phyloP scores from a whole-genome alignment of 2,113 vertebrate species.

The Myocastor coypus region DNA sequence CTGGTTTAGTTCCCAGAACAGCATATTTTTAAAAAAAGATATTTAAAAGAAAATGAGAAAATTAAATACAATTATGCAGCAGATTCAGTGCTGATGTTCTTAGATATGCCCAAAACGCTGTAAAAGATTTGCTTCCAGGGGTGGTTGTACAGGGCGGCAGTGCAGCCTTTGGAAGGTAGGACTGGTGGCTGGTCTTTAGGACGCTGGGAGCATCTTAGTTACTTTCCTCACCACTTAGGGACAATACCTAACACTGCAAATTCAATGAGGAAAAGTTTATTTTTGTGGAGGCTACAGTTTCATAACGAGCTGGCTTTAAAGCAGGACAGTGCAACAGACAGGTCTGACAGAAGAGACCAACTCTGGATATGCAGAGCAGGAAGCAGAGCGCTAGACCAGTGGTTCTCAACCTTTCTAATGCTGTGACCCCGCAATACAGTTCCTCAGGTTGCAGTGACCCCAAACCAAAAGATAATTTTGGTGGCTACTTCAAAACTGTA shows the following conservation, averaged over 20 bases:
- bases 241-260: background rate
- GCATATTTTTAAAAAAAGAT: background rate
- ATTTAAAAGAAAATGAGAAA: background rate
- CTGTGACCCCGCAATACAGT: no score
- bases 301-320: background rate
- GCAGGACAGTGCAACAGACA: background rate
- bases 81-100: constrained; percentile 17
- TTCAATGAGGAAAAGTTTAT: background rate
- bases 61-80: background rate
- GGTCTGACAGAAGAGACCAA: background rate
- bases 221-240: background rate
- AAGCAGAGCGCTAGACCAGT: background rate
- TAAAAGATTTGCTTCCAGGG: background rate
- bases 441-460: no score
- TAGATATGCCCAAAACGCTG: background rate
- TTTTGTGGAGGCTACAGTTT: background rate
- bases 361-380: background rate
- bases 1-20: background rate
- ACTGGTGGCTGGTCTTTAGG: background rate
- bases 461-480: no score
- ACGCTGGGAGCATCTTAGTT: background rate
- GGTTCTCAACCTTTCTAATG: no score
- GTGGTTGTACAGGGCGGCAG: background rate
- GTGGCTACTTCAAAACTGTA: no score
- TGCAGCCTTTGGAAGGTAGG: background rate